Evolutionary conservation across 2,797 vertebrate genomes (phyloP).

Genomic region (Nyctalus aviator): DNA sequence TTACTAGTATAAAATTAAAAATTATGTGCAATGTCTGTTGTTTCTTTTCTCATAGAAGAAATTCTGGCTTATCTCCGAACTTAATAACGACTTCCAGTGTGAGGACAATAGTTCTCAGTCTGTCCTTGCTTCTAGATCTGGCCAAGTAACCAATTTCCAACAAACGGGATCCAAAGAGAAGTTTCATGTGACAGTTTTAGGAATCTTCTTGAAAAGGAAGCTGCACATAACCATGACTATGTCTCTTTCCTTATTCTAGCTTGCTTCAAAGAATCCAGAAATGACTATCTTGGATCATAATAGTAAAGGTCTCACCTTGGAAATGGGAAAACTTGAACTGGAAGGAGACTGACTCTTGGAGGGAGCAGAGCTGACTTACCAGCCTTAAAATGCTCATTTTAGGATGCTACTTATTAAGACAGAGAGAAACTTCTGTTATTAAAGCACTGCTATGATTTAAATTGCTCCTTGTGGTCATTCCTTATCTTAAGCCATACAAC

Average conservation of each 20-base stretch:
- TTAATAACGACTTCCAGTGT: neutral
- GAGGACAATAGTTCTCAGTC: neutral
- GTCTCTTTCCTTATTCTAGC: neutral
- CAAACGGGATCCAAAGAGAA: neutral
- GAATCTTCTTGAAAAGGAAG: neutral
- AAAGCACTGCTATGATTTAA: conserved; percentile 1
- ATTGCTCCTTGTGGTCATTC: neutral
- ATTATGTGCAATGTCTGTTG: neutral
- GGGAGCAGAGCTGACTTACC: neutral
- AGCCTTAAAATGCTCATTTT: neutral
- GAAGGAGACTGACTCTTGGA: neutral
- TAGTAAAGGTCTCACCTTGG: neutral
- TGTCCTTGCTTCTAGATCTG: neutral
- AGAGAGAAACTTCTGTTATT: neutral
- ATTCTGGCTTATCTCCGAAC: neutral
- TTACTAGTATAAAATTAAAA: neutral
- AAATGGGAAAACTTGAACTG: neutral
- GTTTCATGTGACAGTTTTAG: neutral
- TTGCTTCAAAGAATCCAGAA: neutral
- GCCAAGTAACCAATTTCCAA: neutral
- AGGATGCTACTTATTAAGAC: neutral
- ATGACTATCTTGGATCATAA: neutral
- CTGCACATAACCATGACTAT: neutral
- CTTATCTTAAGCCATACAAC: neutral
- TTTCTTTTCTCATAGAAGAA: neutral